Evolutionary conservation across 2,113 vertebrate species (phyloP), one percentile per base, ranked within the genome.

Genomic region (Psettodes erumei): DNA sequence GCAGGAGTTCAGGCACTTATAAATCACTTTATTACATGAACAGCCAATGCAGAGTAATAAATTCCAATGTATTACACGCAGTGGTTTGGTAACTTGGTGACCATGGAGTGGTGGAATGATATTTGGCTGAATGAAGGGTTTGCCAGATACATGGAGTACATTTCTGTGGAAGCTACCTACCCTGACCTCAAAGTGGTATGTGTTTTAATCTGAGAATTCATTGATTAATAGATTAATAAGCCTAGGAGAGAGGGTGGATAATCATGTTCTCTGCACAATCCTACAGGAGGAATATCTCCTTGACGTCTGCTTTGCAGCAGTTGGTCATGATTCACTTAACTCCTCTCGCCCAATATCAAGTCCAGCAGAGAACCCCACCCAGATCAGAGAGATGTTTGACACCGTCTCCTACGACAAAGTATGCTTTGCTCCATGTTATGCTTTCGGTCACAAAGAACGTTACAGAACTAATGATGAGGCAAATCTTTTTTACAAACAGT

Each of bases 341-440:
- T 95, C 94, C 3, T 95, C 94, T 25, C 91, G 93, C n/a, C 89
- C 94, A 11, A 93, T 95, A 63, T 94, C 93, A 45, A 91, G 90
- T 62, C 75, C 89, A 32, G 94, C 94, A 28, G 94, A 95, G 74
- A 94, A 84, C 78, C 93, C 94, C 51, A 94, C 92, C 50, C 94
- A 95, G 80, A 95, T 95, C 71, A 77, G 92, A 58, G 91, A 95
- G 81, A 95, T 95, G 94, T 95, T 95, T 87, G 94, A 95, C 85
- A 90, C 93, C 10, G 88, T 94, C 56, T 95, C 94, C 43, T 95
- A 95, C 88, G 80, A 95, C n/a, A 95, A 95, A 86, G 94, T 95
- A 75, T 33, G 62, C 13, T 16, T 66, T 51, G 3, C 61, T 21
- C 15, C 21, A 18, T 63, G 6, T 28, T 53, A 9, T 33, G 16